These are phyloP conservation scores for Tapera naevia DNA, from an alignment of 2,797 vertebrate species.

Conservation along the genomic window DNA sequence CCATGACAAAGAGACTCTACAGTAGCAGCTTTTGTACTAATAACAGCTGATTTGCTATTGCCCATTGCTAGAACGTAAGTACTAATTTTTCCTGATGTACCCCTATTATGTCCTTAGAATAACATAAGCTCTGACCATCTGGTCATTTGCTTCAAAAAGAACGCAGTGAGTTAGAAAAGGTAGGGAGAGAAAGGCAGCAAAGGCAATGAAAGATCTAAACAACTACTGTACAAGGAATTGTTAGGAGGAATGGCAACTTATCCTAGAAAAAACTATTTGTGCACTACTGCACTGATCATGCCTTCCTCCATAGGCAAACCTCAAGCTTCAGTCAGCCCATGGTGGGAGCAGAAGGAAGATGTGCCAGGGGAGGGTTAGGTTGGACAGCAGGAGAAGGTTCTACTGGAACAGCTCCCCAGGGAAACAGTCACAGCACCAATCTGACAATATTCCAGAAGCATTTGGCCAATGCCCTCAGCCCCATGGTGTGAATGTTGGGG, in stretches of 20 bases:
- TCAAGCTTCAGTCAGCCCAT: neutral
- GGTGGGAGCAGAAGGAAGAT: too few relatives aligned
- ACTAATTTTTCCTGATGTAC: constrained; percentile 34
- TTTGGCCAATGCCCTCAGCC: too few relatives aligned
- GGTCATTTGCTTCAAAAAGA: neutral
- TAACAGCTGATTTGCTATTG: neutral
- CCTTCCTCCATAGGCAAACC: neutral
- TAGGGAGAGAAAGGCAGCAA: neutral
- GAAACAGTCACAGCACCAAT: too few relatives aligned
- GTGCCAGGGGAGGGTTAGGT: too few relatives aligned
- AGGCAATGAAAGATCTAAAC: neutral
- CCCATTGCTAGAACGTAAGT: neutral
- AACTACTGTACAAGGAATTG: neutral
- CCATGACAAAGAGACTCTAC: neutral
- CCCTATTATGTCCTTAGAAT: constrained; percentile 25
- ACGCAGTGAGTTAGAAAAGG: constrained; percentile 1
- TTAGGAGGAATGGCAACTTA: neutral
- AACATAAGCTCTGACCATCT: constrained; percentile 61
- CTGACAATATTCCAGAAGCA: too few relatives aligned
- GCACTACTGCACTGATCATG: neutral
- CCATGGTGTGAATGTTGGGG: too few relatives aligned
- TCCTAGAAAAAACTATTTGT: neutral
- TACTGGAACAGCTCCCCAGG: too few relatives aligned
- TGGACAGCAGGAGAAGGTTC: too few relatives aligned
- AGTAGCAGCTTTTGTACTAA: neutral